These are phyloP conservation scores for Polymixis flavicincta DNA, from an alignment of 2,888 invertebrate genomes.

Conservation along the genomic window DNA sequence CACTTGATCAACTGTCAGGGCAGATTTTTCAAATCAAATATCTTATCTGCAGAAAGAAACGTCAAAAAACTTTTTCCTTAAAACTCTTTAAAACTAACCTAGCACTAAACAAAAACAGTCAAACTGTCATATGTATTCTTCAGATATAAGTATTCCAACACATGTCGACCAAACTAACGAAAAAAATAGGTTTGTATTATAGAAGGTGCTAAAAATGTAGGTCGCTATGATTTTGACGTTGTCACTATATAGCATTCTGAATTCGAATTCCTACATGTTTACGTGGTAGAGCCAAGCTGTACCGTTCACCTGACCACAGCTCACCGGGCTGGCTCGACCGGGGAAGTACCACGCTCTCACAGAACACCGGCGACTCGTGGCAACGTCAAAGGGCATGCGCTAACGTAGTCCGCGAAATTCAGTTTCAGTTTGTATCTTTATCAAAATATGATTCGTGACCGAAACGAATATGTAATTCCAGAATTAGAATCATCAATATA, in stretches of 20 bases:
- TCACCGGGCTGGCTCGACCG: slow-evolving; percentile 51
- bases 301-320: background rate
- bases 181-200: too few relatives aligned
- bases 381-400: background rate
- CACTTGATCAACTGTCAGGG: too few relatives aligned
- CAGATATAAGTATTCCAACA: too few relatives aligned
- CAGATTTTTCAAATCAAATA: too few relatives aligned
- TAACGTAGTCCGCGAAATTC: background rate
- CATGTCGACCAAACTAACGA: too few relatives aligned
- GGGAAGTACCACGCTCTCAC: slow-evolving; percentile 57
- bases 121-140: too few relatives aligned
- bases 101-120: too few relatives aligned
- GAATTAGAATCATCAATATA: too few relatives aligned
- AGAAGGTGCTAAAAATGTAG: background rate
- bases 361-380: background rate
- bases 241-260: background rate
- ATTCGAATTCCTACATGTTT: background rate
- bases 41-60: too few relatives aligned
- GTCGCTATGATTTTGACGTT: background rate
- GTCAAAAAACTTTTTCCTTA: too few relatives aligned
- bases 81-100: too few relatives aligned
- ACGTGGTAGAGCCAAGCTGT: slow-evolving; percentile 51
- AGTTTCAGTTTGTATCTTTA: background rate
- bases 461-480: background rate
- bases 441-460: background rate